These are phyloP conservation scores for Silvanus unidentatus DNA, from an alignment of 2,888 invertebrate genomes.

Conservation along the genomic window DNA sequence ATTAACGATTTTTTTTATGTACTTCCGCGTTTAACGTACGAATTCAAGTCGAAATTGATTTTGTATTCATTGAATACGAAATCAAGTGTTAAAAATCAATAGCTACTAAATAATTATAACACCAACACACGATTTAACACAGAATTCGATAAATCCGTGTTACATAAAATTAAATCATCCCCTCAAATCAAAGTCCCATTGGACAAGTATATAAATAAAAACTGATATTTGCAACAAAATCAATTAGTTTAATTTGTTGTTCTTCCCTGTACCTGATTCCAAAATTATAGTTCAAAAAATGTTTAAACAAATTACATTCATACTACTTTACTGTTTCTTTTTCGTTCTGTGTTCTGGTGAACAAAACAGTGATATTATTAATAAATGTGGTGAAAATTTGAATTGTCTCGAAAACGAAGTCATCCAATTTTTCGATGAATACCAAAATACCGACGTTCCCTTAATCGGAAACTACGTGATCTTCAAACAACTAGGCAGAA, in stretches of 20 bases:
- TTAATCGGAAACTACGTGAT: conserved; percentile 43
- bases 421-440: conserved; percentile 45
- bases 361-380: conserved; percentile 18
- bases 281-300: conserved; percentile 11
- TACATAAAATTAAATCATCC: conserved; percentile 29
- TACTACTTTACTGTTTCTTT: conserved; percentile 10
- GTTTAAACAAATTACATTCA: conserved; percentile 18
- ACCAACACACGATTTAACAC: conserved; percentile 34
- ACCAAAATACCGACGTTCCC: conserved; percentile 45
- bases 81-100: neutral
- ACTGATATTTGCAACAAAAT: conserved; percentile 12
- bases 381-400: conserved; percentile 33
- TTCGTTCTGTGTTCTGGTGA: neutral
- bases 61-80: neutral
- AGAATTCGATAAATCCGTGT: conserved; percentile 37
- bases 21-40: too few species aligned
- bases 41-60: too few species aligned
- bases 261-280: conserved; percentile 1
- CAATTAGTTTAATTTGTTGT: conserved; percentile 5
- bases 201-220: conserved; percentile 20
- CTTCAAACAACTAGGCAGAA: conserved; percentile 39
- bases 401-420: conserved; percentile 45
- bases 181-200: conserved; percentile 17
- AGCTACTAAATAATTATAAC: conserved; percentile 12
- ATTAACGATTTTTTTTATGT: too few species aligned